These are phyloP conservation scores for Tubulanus polymorphus DNA, from an alignment of 2,888 invertebrate genomes.

Conservation along the genomic window DNA sequence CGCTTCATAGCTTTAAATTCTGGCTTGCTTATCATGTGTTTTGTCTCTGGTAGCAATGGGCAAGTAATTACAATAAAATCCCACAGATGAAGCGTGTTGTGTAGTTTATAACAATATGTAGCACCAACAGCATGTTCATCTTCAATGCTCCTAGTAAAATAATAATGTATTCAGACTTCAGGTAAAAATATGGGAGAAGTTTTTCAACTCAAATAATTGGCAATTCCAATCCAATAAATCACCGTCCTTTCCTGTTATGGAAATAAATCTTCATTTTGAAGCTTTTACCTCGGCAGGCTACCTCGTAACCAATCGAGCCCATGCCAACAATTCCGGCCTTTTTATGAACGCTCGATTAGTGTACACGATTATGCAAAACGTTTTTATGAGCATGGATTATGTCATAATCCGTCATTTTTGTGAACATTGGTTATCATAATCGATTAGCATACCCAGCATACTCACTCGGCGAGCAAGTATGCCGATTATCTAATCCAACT, in stretches of 20 bases:
- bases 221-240: too few species aligned
- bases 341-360: too few species aligned
- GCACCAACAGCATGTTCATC: conserved; percentile 16
- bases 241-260: conserved; percentile 18
- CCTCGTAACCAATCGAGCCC: conserved; percentile 18
- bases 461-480: too few species aligned
- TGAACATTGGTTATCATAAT: too few species aligned
- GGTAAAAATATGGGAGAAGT: too few species aligned
- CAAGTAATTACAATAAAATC: conserved; percentile 19
- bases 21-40: conserved; percentile 9
- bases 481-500: too few species aligned
- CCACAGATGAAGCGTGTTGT: conserved; percentile 16
- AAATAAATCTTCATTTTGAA: conserved; percentile 18
- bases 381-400: too few species aligned
- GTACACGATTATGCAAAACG: too few species aligned
- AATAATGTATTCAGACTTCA: neutral
- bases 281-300: conserved; percentile 15
- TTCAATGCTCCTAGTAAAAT: conserved; percentile 7
- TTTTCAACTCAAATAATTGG: too few species aligned
- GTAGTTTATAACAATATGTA: conserved; percentile 11
- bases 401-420: too few species aligned
- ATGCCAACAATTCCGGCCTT: conserved; percentile 18
- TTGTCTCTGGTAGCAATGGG: conserved; percentile 16
- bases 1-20: conserved; percentile 18
- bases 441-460: too few species aligned